Conservation (phyloP, 2,797 vertebrate species). For the Tolypeutes matacus region DNA sequence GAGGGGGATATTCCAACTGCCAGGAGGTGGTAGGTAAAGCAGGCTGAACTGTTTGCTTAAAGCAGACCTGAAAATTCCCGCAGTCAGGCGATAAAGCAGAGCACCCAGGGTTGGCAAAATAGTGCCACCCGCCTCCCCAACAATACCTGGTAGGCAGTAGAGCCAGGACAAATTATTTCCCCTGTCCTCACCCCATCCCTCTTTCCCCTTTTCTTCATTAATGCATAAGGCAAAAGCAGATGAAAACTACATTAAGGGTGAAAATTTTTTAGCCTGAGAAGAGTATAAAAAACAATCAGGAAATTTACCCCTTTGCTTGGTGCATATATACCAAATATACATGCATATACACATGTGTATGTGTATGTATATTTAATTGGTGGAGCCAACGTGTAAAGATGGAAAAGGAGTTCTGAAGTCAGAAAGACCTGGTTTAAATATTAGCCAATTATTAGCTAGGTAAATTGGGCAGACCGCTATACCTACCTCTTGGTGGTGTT, state of each 20-base stretch:
- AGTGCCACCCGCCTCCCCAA: neutral
- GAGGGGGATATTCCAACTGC: neutral
- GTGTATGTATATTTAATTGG: neutral
- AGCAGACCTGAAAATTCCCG: slow-evolving; percentile 10
- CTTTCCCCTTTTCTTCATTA: slow-evolving; percentile 1
- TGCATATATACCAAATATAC: slow-evolving; percentile 19
- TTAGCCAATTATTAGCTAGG: neutral
- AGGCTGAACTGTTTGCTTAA: neutral
- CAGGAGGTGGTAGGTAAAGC: neutral
- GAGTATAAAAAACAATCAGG: slow-evolving; percentile 55
- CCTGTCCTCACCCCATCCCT: neutral
- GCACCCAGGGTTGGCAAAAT: neutral
- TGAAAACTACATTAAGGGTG: slow-evolving; percentile 11
- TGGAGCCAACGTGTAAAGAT: neutral
- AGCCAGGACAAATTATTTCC: neutral
- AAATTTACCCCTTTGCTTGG: slow-evolving; percentile 45
- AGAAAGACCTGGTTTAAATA: neutral
- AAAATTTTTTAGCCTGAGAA: slow-evolving; percentile 31
- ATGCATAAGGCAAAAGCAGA: neutral
- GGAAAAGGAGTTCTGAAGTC: neutral
- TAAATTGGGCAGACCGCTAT: neutral
- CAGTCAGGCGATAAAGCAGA: neutral
- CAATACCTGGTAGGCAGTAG: neutral
- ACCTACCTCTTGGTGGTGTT: neutral
- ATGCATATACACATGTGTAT: neutral